Evolutionary conservation across 2,797 vertebrate species (phyloP), one percentile per base, ranked within the genome.

Genomic region (Enteromius trimaculatus): DNA sequence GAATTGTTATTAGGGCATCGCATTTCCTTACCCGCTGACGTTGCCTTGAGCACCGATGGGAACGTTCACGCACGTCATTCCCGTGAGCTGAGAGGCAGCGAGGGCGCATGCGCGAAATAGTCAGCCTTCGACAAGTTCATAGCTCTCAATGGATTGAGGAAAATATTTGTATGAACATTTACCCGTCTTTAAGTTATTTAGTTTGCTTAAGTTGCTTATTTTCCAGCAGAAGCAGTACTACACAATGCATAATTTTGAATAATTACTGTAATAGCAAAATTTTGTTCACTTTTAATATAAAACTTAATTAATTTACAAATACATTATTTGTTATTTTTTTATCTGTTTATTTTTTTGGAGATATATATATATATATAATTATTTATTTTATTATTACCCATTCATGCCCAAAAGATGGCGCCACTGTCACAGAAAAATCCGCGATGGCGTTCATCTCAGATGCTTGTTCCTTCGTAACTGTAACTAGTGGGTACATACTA

Each of bases 1-100:
- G 39, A 39, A 64, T 47, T 60, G 53, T 68, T 68, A 42, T 78
- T 19, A 75, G 6, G 53, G 31, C 55, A n/a, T 49, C 42, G 26
- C n/a, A 34, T 51, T 83, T 88, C 71, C 60, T 83, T 65, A 81
- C 83, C 81, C 81, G 79, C 85, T 81, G 87, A 85, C 87, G 85
- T 74, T 23, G 80, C 76, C 85, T 65, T 51, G 7, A 39, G 60
- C 51, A 85, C 77, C 83, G 60, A 81, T 23, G 84, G 74, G 81
- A 79, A 68, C 74, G 84, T 86, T 75, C 80, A 69, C 34, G 34
- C 75, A 49, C 84, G 88, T 88, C 88, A 87, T 80, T 79, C 17
- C 78, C 23, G 62, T 72, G 70, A 66, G 71, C 47, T 66, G 80
- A 31, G 64, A 53, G 9, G 49, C 34, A 3, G 10, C 34, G 2